Percentiles rank a stretch among this genome's conserved stretches.
Conservation (phyloP, 1,140 invertebrate genomes). For the Bombyx mori region DNA sequence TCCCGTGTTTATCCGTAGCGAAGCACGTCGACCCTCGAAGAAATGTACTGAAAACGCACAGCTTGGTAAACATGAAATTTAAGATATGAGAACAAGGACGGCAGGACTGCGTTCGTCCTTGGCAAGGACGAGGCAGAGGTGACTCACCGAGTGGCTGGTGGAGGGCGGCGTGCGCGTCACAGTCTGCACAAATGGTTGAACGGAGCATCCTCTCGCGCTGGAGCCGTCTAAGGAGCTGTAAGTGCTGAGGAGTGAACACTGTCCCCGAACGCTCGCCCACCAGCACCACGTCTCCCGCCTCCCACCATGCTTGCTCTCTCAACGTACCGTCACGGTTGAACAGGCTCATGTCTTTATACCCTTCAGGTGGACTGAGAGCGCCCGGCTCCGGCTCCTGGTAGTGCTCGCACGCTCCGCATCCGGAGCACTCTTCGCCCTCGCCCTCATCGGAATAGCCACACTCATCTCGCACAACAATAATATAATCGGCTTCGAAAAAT, state of each 20-base stretch:
- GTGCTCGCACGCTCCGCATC: conserved; percentile 74
- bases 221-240: conserved; percentile 73
- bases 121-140: conserved; percentile 42
- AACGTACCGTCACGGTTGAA: conserved; percentile 65
- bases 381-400: conserved; percentile 78
- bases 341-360: conserved; percentile 83
- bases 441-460: conserved; percentile 83
- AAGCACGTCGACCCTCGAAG: not conserved
- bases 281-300: conserved; percentile 68
- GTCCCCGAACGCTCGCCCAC: conserved; percentile 73
- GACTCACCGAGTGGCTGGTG: conserved; percentile 80
- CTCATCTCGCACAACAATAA: conserved; percentile 87
- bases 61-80: conserved; percentile 21
- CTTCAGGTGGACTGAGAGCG: conserved; percentile 88
- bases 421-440: conserved; percentile 81
- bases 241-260: conserved; percentile 74
- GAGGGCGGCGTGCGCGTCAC: conserved; percentile 86
- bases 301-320: conserved; percentile 70
- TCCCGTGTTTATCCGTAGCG: conserved; percentile 13
- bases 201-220: conserved; percentile 76
- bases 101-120: conserved; percentile 81
- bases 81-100: conserved; percentile 49
- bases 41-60: conserved; percentile 6
- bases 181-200: conserved; percentile 70
- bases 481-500: conserved; percentile 90